Percentiles rank a stretch among this genome's conserved stretches.
Evolutionary conservation across 2,888 invertebrate genomes (phyloP).

Genomic region (Acanthacorydalis orientalis): DNA sequence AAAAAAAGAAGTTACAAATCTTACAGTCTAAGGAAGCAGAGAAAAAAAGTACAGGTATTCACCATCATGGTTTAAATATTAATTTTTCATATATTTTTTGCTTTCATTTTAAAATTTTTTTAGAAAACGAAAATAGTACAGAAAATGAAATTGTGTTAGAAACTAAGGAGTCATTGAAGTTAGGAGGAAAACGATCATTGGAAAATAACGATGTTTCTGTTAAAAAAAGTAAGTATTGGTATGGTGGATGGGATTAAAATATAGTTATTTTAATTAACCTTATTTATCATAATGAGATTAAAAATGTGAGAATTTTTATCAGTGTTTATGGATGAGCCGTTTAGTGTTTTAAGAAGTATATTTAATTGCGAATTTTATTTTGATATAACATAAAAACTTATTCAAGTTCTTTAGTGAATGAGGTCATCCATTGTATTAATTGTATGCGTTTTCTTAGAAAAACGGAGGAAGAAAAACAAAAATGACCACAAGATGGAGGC

Average conservation of each 20-base stretch:
- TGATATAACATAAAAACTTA: no score
- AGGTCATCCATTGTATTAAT: no score
- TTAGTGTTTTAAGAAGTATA: no score
- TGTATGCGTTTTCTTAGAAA: constrained; percentile 8
- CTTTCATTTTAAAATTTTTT: no score
- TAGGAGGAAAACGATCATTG: constrained; percentile 9
- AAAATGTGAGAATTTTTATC: no score
- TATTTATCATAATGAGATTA: no score
- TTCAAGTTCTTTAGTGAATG: no score
- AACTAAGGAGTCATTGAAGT: constrained; percentile 22
- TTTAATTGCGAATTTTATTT: no score
- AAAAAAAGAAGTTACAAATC: constrained; percentile 48
- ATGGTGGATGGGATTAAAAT: no score
- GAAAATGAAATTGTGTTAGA: neutral
- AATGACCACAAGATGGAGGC: constrained; percentile 13
- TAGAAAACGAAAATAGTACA: neutral
- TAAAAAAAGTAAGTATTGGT: constrained; percentile 4
- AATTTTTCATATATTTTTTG: neutral
- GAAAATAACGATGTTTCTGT: constrained; percentile 10
- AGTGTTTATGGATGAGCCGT: no score
- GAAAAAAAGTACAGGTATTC: constrained; percentile 17
- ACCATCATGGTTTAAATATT: neutral
- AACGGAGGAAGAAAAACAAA: constrained; percentile 16
- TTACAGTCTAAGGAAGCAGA: constrained; percentile 36
- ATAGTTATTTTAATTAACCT: no score